These are phyloP conservation scores for Cyrtorhinus lividipennis DNA, from an alignment of 1,140 invertebrate genomes.

Conservation along the genomic window DNA sequence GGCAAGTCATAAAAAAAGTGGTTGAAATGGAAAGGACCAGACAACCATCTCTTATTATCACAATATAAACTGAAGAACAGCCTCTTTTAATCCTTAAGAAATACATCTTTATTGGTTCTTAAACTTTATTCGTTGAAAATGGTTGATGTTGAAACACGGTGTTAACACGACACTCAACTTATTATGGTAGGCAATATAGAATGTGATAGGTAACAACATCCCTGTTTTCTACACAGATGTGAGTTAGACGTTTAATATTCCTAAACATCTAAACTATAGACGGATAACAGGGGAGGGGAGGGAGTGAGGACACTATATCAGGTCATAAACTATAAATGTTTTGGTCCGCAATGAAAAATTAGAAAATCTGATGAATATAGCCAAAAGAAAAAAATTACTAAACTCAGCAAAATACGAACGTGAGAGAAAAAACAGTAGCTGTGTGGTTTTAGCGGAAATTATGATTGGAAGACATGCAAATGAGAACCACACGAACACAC, in stretches of 20 bases:
- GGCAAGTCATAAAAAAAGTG: conserved; percentile 8
- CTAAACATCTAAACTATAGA: neutral
- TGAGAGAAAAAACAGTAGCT: neutral
- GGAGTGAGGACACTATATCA: neutral
- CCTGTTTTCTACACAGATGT: neutral
- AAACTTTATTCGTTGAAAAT: conserved; percentile 3
- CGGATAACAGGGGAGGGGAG: no score
- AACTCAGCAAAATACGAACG: neutral
- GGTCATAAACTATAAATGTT: neutral
- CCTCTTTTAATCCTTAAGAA: conserved; percentile 3
- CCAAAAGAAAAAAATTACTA: no score
- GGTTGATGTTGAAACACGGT: neutral
- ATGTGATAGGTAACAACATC: neutral
- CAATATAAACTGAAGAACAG: conserved; percentile 8
- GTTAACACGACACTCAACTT: neutral
- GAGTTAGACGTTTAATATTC: neutral
- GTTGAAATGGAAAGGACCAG: neutral
- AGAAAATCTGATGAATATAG: neutral
- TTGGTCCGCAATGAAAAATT: conserved; percentile 4
- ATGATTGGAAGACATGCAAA: conserved; percentile 2
- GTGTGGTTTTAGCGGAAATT: neutral
- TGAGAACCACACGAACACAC: conserved; percentile 2
- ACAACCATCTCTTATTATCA: conserved; percentile 10
- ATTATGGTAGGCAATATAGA: neutral
- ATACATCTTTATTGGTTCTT: conserved; percentile 7